Conservation (phyloP, 2,888 invertebrate species). For the Abscondita cerata region DNA sequence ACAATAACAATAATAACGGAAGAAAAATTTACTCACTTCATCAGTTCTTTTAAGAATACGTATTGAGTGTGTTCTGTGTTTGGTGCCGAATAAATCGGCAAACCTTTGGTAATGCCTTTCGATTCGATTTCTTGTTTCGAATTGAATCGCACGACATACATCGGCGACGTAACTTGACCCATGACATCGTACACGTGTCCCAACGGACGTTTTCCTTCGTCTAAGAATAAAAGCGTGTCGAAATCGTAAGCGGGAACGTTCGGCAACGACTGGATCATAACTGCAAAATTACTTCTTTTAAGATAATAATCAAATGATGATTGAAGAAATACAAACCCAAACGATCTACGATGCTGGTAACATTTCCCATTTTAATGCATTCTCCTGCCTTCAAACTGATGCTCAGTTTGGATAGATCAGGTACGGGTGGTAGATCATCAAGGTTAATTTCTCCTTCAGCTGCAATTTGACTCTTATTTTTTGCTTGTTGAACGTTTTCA, state of each 20-base stretch:
- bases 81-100: conserved; percentile 84
- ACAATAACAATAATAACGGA: no score
- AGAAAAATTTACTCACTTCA: conserved; percentile 63
- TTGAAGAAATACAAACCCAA: conserved; percentile 63
- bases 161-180: conserved; percentile 83
- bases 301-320: neutral
- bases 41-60: conserved; percentile 76
- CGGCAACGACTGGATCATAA: conserved; percentile 76
- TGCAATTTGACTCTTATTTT: neutral
- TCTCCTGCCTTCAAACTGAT: conserved; percentile 80
- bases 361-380: conserved; percentile 75
- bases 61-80: conserved; percentile 76
- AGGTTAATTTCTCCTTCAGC: conserved; percentile 48
- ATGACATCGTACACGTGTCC: conserved; percentile 91
- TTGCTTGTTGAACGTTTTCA: conserved; percentile 8
- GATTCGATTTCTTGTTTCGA: conserved; percentile 74
- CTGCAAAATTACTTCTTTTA: conserved; percentile 58
- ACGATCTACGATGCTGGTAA: conserved; percentile 75
- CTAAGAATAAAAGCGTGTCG: conserved; percentile 86
- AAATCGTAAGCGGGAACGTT: conserved; percentile 81
- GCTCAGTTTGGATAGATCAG: conserved; percentile 67
- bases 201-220: conserved; percentile 76
- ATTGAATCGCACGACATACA: conserved; percentile 93
- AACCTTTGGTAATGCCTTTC: conserved; percentile 70
- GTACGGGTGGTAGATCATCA: conserved; percentile 81